A percentile compares a stretch with the other conserved stretches of the same genome.
These are phyloP conservation scores for Sebastes goodei DNA, from an alignment of 2,797 vertebrate genomes.

Conservation along the genomic window DNA sequence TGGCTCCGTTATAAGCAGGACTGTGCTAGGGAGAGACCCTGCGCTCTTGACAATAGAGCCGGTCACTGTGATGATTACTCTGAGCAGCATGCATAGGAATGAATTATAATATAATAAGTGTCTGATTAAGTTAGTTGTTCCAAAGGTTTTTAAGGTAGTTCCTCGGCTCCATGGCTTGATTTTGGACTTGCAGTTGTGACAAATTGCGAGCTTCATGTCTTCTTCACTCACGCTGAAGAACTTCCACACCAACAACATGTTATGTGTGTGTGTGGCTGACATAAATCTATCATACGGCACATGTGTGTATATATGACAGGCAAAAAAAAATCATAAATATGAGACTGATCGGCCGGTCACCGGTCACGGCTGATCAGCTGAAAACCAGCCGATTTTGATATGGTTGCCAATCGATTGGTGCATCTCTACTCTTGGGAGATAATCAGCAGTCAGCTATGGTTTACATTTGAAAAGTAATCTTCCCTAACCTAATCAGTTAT, in stretches of 20 bases:
- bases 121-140: too few species aligned
- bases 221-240: not conserved
- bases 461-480: constrained; percentile 1
- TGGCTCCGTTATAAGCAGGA: too few species aligned
- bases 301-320: not conserved
- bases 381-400: not conserved
- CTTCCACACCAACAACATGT: not conserved
- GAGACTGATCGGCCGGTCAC: too few species aligned
- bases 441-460: not conserved
- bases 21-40: too few species aligned
- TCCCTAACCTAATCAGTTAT: not conserved
- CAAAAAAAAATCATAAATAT: not conserved
- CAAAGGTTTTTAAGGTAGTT: too few species aligned
- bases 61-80: too few species aligned
- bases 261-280: not conserved
- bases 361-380: not conserved
- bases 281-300: not conserved
- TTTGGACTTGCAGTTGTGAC: not conserved
- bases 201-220: too few species aligned
- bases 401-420: not conserved
- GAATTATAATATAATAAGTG: too few species aligned
- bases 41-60: too few species aligned
- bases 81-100: too few species aligned
- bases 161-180: not conserved
- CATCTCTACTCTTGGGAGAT: not conserved